Base-by-base conservation (phyloP, 1,140 invertebrate species). In the Megalonaias nervosa region DNA sequence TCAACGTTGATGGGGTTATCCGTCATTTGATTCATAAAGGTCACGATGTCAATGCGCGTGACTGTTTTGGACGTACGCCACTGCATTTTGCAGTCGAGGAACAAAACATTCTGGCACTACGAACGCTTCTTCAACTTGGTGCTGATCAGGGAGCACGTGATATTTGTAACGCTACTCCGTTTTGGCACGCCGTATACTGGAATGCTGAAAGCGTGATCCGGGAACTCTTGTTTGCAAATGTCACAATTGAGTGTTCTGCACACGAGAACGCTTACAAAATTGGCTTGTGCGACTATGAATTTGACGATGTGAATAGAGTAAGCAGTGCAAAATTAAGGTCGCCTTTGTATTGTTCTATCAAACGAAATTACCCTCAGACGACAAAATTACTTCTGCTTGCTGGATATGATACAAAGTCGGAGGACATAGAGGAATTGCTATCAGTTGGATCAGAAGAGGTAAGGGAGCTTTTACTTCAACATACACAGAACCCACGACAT, bases 101-200 rank as follows among this genome's bases (percentile, higher is more conserved):
- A 55, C 76, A 78, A 69, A 73, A 73, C 57, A 67, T 78, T 15
- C 56, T 13, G 17, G 76, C 65, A 26, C 57, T 78, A 17, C 66
- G 76, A 23, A 67, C 65, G 19, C 64, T 78, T 48, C 48, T 78
- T 19, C 66, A 62, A 60, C 76, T 78, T 26, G 76, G 76, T 68
- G 76, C 76, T 64, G 70, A 78, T 55, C n/a, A 62, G 1, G 71
- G 74, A 60, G 19, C 57, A 26, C 38, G 48, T 19, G 76, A 78
- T 60, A 23, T 73, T n/a, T 78, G 76, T 57, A 61, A 55, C 17
- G 76, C 70, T 9, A 78, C 76, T 12, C 76, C 76, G 21, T 74
- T 78, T 48, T 78, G 76, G 76, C 76, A 78, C 66, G 76, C 71
- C 3, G 76, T 78, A 1, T 78, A 68, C 60, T 78, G 76, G 76